These are phyloP conservation scores for Oreochromis tanganicae DNA, from an alignment of 2,113 vertebrate genomes.

Conservation along the genomic window DNA sequence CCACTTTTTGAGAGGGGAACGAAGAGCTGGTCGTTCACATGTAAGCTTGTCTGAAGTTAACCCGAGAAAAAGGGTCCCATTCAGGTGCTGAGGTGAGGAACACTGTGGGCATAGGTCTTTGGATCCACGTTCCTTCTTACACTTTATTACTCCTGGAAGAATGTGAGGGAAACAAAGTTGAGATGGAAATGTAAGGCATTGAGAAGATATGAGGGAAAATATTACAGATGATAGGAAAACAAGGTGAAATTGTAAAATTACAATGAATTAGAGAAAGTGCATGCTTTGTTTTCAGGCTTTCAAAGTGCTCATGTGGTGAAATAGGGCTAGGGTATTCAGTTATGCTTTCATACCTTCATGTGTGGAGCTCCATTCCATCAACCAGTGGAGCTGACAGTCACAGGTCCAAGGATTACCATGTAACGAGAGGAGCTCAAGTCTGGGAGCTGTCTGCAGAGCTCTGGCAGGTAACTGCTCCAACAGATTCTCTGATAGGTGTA, in stretches of 20 bases:
- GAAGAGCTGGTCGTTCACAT: constrained; percentile 65
- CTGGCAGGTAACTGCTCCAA: constrained; percentile 62
- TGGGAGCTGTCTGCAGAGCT: constrained; percentile 50
- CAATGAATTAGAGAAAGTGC: neutral
- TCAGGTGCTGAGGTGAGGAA: constrained; percentile 64
- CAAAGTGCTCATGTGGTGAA: neutral
- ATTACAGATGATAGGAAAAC: neutral
- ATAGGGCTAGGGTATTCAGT: neutral
- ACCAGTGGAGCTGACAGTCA: constrained; percentile 73
- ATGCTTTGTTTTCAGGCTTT: neutral
- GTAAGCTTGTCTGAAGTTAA: constrained; percentile 53
- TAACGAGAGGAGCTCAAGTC: constrained; percentile 69
- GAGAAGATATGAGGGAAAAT: neutral
- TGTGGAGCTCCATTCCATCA: constrained; percentile 69
- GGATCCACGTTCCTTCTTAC: constrained; percentile 73
- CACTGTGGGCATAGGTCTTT: constrained; percentile 66
- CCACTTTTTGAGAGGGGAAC: constrained; percentile 67
- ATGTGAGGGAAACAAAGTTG: neutral
- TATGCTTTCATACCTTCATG: constrained; percentile 51
- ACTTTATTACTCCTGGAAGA: constrained; percentile 72
- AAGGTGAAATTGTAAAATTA: neutral
- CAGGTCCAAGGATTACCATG: constrained; percentile 78
- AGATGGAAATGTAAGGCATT: neutral
- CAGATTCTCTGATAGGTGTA: constrained; percentile 74
- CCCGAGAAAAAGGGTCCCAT: constrained; percentile 58